A percentile compares a stretch with the other conserved stretches of the same genome.
phyloP scores from a whole-genome alignment of 2,113 vertebrate species.

The Notothenia coriiceps region DNA sequence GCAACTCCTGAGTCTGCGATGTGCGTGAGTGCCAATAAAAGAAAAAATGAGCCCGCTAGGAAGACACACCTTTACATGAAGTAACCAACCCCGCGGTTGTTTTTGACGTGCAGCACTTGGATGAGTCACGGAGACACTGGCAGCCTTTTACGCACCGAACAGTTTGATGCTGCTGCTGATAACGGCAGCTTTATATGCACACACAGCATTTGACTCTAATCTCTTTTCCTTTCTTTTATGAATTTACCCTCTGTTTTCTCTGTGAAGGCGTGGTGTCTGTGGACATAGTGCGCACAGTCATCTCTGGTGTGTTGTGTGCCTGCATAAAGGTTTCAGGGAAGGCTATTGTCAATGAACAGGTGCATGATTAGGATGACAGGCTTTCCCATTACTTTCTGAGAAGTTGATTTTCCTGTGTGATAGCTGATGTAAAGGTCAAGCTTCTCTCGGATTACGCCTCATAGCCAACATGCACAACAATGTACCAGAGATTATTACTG shows the following conservation, averaged over 20 bases:
- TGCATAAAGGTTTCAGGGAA: neutral
- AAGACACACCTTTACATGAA: conserved; percentile 70
- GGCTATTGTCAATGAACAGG: neutral
- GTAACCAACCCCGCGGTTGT: conserved; percentile 26
- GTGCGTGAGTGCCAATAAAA: conserved; percentile 7
- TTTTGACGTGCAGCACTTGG: conserved; percentile 53
- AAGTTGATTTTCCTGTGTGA: neutral
- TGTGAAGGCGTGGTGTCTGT: conserved; percentile 8
- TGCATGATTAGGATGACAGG: neutral
- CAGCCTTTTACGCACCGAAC: conserved; percentile 46
- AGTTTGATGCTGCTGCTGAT: conserved; percentile 20
- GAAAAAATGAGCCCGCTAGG: conserved; percentile 7
- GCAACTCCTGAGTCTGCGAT: conserved; percentile 12
- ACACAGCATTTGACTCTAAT: neutral
- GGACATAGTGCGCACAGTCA: neutral
- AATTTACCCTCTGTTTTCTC: neutral
- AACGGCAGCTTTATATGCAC: neutral
- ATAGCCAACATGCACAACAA: neutral
- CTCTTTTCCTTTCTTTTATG: neutral
- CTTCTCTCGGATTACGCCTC: neutral
- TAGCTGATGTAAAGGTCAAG: neutral
- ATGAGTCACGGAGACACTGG: conserved; percentile 59
- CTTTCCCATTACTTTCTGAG: neutral
- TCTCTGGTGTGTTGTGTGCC: neutral
- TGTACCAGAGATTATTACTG: neutral